Evolutionary conservation across 2,888 invertebrate species (phyloP), one percentile per base, ranked within the genome.

Genomic region (Eilema depressum): DNA sequence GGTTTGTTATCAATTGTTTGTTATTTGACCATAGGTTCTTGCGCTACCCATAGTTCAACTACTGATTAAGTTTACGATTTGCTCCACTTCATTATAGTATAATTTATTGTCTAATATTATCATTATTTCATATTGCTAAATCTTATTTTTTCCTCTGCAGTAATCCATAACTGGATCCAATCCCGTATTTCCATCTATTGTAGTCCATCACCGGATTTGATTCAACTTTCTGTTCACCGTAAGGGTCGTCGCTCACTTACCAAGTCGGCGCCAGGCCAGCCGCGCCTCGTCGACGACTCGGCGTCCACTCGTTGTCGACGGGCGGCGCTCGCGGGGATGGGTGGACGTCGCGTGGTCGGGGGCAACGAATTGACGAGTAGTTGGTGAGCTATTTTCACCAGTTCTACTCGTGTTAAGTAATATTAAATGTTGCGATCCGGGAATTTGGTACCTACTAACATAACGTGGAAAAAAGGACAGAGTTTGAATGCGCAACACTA

Each of bases 181-280:
- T 20, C 20, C 20, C 47, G 20, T 3, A 47, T 47, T 47, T 47
- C 7, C 20, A 47, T 47, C 7, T 47, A 53, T n/a, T 53, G 53
- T 53, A n/a, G n/a, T 53, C 53, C 53, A n/a, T n/a, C 53, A 53
- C 8, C 10, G 53, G 53, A 53, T 53, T 53, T 53, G 53, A 53
- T n/a, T 53, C 53, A 10, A 20, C 53, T 53, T 53, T 53, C 8
- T 53, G 53, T 53, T 53, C 53, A 53, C 53, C n/a, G n/a, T 53
- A 53, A 53, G 53, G 53, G n/a, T 53, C 53, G 53, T 53, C 53
- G 53, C 53, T 53, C 53, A 53, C n/a, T 53, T 53, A 53, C 7
- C 53, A 53, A 53, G 53, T n/a, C 53, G 53, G 53, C 53, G 20
- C n/a, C 53, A 20, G 53, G 10, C 3, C 53, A 17, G 53, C n/a